Percentiles rank a stretch among this genome's conserved stretches.
phyloP scores from a whole-genome alignment of 2,797 vertebrate species.

The Smutsia temminckii region DNA sequence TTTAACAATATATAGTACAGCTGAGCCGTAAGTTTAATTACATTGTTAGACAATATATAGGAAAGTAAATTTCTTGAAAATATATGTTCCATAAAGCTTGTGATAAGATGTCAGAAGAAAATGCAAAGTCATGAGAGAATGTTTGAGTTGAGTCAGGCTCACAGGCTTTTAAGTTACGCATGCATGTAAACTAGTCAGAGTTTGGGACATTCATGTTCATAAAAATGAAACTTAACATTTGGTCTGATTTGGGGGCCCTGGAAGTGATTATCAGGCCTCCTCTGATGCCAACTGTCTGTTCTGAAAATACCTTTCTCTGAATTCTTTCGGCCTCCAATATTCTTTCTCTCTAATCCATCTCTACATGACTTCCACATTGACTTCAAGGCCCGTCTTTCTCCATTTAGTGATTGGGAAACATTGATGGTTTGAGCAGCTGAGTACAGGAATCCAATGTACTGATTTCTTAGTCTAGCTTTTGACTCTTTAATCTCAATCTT shows the following conservation, averaged over 20 bases:
- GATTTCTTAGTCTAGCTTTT: background rate
- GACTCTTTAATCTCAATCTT: background rate
- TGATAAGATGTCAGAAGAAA: constrained; percentile 60
- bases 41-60: constrained; percentile 70
- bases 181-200: constrained; percentile 45
- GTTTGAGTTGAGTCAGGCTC: constrained; percentile 66
- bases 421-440: background rate
- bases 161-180: constrained; percentile 52
- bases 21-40: constrained; percentile 80
- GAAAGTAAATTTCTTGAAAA: constrained; percentile 76
- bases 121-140: constrained; percentile 68
- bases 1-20: constrained; percentile 67
- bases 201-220: constrained; percentile 35
- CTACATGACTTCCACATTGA: background rate
- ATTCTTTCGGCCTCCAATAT: background rate
- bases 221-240: constrained; percentile 44
- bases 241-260: background rate
- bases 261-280: constrained; percentile 31
- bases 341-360: background rate
- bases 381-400: background rate
- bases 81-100: constrained; percentile 75
- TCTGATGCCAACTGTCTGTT: constrained; percentile 3
- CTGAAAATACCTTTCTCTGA: background rate
- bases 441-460: background rate
- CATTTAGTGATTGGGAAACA: background rate